Percentiles rank a stretch among this genome's conserved stretches.
Conservation (phyloP, 1,140 invertebrate genomes). For the Megalonaias nervosa region DNA sequence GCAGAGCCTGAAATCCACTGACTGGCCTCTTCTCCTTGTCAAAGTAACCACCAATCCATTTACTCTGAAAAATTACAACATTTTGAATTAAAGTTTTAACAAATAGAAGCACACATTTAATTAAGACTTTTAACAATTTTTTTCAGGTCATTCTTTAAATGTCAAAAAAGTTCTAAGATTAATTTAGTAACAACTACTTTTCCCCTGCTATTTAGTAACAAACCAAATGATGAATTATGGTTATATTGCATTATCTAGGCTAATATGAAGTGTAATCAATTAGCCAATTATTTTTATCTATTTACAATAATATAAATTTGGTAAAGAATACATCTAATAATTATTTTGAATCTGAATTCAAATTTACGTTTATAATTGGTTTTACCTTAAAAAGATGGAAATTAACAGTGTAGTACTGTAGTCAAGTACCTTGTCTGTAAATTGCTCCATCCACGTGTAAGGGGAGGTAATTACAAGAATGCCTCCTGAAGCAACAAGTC, state of each 20-base stretch:
- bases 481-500: slow-evolving; percentile 61
- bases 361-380: not conserved
- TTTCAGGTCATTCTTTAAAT: not conserved
- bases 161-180: not conserved
- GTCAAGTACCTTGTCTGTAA: slow-evolving; percentile 64
- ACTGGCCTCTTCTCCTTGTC: slow-evolving; percentile 53
- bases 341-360: not conserved
- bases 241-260: too few species aligned
- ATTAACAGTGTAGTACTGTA: not conserved
- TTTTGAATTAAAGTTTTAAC: not conserved
- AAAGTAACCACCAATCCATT: slow-evolving; percentile 68
- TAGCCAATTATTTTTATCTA: not conserved
- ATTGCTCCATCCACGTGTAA: slow-evolving; percentile 68
- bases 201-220: too few species aligned
- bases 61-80: slow-evolving; percentile 50
- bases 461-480: slow-evolving; percentile 69
- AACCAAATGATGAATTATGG: too few species aligned
- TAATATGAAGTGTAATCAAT: too few species aligned
- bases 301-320: not conserved
- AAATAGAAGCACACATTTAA: not conserved
- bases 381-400: not conserved
- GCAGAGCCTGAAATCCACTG: slow-evolving; percentile 63
- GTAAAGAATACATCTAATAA: not conserved
- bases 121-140: not conserved
- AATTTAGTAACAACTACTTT: too few species aligned